Conservation (phyloP, 2,888 invertebrate genomes). For the Argyra leucocephala region DNA sequence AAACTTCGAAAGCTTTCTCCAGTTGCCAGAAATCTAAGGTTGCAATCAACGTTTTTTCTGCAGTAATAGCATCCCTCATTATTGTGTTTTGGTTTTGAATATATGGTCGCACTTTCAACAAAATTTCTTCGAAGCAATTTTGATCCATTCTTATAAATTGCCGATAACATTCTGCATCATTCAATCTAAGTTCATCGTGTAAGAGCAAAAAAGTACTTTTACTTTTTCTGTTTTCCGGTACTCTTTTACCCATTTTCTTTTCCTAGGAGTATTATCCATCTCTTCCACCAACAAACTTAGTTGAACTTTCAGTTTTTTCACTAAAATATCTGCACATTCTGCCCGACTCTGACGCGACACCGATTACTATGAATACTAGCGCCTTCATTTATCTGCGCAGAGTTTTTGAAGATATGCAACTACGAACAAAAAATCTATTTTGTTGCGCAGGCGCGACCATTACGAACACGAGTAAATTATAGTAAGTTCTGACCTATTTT, state of each 20-base stretch:
- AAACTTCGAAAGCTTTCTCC: not conserved
- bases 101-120: not conserved
- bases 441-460: too few species aligned
- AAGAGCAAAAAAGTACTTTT: not conserved
- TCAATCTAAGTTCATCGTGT: not conserved
- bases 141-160: not conserved
- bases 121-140: not conserved
- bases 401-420: too few species aligned
- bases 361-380: too few species aligned
- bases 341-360: too few species aligned
- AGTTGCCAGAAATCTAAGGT: constrained; percentile 9
- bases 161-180: not conserved
- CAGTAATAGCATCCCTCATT: not conserved
- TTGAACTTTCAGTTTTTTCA: too few species aligned
- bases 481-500: too few species aligned
- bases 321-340: too few species aligned
- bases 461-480: too few species aligned
- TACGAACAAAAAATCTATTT: too few species aligned
- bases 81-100: not conserved
- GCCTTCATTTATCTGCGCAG: too few species aligned
- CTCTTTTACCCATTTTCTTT: not conserved
- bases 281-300: too few species aligned
- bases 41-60: not conserved
- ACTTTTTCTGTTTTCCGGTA: not conserved
- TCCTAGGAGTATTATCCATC: not conserved